These are phyloP conservation scores for Anadara kagoshimensis DNA, from an alignment of 1,140 invertebrate genomes.

Conservation along the genomic window DNA sequence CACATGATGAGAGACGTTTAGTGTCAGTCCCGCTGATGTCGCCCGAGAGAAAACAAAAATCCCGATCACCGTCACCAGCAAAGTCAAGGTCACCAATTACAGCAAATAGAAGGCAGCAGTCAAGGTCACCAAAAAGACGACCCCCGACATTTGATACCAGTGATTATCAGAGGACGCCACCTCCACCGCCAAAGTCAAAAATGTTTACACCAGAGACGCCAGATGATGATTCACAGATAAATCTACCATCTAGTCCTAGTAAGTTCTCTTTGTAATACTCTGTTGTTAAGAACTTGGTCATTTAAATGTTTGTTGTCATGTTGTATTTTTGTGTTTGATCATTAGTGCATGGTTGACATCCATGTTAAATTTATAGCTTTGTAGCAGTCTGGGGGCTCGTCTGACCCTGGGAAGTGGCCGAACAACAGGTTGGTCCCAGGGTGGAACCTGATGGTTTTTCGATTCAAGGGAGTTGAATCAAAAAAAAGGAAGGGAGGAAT, in stretches of 20 bases:
- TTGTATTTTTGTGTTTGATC: neutral
- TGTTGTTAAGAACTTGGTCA: no score
- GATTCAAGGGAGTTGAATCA: no score
- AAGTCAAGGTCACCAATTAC: constrained; percentile 20
- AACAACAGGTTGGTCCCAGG: no score
- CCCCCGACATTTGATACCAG: neutral
- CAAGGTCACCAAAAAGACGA: constrained; percentile 6
- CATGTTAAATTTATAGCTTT: no score
- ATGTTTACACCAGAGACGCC: constrained; percentile 54
- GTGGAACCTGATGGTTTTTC: no score
- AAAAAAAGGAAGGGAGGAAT: no score
- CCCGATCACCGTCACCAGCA: constrained; percentile 19
- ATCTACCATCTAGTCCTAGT: constrained; percentile 30
- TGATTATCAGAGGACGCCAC: constrained; percentile 7
- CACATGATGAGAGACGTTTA: constrained; percentile 26
- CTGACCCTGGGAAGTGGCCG: no score
- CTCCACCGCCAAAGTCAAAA: constrained; percentile 42
- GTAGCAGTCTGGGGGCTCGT: no score
- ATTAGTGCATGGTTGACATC: no score
- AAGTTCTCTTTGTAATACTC: neutral
- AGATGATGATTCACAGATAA: constrained; percentile 35
- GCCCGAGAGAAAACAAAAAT: constrained; percentile 14
- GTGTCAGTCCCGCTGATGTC: constrained; percentile 38
- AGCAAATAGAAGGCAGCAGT: neutral
- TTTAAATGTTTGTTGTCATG: constrained; percentile 5